A percentile compares a stretch with the other conserved stretches of the same genome.
Conservation (phyloP, 2,113 vertebrate species). For the Poicephalus gulielmi region DNA sequence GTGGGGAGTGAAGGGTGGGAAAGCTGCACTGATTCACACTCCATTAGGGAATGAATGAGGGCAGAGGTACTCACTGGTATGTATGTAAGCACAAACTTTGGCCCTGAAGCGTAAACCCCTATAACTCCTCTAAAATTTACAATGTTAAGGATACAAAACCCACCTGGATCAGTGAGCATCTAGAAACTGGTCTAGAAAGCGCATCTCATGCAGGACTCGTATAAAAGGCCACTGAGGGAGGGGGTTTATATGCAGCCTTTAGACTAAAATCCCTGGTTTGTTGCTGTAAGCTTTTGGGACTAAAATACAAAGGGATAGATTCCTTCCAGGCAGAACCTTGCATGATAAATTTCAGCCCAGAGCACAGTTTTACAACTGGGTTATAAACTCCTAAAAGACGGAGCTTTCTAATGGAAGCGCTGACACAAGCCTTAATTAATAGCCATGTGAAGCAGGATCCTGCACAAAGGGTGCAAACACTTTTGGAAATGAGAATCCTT, state of each 20-base stretch:
- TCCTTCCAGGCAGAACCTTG: conserved; percentile 28
- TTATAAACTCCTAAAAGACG: conserved; percentile 37
- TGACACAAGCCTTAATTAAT: conserved; percentile 32
- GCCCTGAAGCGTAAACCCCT: not conserved
- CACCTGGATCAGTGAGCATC: not conserved
- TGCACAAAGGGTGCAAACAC: conserved; percentile 4
- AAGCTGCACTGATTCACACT: not conserved
- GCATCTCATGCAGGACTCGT: not conserved
- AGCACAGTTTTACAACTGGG: conserved; percentile 40
- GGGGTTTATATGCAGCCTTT: not conserved
- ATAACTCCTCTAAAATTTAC: not conserved
- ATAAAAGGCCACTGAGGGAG: not conserved
- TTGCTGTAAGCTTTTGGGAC: not conserved
- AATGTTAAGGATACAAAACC: not conserved
- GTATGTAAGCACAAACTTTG: not conserved
- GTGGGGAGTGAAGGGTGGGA: not conserved
- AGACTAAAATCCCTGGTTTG: not conserved
- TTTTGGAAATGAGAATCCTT: not conserved
- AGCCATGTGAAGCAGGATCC: not conserved
- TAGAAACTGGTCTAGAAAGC: not conserved
- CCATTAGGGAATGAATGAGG: accelerated
- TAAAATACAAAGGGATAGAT: not conserved
- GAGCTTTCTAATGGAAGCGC: conserved; percentile 28
- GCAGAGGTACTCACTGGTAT: not conserved
- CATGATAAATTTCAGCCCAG: conserved; percentile 11